These are phyloP conservation scores for Scaptomyza cyrtandrae DNA, from an alignment of 2,888 invertebrate genomes.

Conservation along the genomic window DNA sequence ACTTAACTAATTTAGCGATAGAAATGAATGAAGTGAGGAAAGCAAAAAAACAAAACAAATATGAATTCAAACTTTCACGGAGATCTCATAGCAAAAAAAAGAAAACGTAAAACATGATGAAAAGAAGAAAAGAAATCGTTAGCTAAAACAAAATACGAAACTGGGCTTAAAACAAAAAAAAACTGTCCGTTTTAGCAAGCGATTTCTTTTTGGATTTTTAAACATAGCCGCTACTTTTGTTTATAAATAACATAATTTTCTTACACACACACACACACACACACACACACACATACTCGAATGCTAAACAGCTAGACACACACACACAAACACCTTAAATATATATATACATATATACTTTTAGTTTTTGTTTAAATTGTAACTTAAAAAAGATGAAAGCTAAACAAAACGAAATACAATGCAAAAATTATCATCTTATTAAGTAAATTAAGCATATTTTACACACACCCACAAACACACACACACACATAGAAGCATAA, in stretches of 20 bases:
- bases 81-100: constrained; percentile 82
- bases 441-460: constrained; percentile 36
- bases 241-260: constrained; percentile 65
- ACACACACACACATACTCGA: constrained; percentile 24
- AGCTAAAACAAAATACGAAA: constrained; percentile 12
- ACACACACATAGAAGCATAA: constrained; percentile 25
- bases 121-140: constrained; percentile 47
- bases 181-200: constrained; percentile 7
- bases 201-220: constrained; percentile 58
- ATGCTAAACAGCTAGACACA: constrained; percentile 11
- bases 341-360: constrained; percentile 26
- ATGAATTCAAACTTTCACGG: constrained; percentile 83
- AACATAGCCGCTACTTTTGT: constrained; percentile 54
- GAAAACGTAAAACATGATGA: constrained; percentile 44
- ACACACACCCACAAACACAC: constrained; percentile 21
- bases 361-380: constrained; percentile 28
- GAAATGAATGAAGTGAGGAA: constrained; percentile 3
- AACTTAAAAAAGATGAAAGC: constrained; percentile 23
- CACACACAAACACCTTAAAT: constrained; percentile 6
- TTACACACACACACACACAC: constrained; percentile 27
- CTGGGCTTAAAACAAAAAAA: constrained; percentile 6
- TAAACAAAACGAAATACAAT: constrained; percentile 39
- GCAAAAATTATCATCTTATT: constrained; percentile 49
- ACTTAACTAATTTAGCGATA: constrained; percentile 52
- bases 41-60: constrained; percentile 44